Conservation (phyloP, 2,113 vertebrate genomes). For the Daboia siamensis region DNA sequence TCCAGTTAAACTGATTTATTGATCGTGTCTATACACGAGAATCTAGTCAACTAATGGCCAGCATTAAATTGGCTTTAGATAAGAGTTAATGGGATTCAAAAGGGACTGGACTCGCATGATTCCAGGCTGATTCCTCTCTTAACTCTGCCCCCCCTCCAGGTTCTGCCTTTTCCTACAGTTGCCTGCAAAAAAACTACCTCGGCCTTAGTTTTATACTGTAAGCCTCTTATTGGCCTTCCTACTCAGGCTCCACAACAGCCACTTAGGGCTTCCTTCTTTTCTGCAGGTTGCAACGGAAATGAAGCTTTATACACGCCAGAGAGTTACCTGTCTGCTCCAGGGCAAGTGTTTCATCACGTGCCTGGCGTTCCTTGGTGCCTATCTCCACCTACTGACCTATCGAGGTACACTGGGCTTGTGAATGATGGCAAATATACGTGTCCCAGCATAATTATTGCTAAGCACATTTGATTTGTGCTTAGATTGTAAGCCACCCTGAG, state of each 20-base stretch:
- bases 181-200: background rate
- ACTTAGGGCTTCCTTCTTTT: background rate
- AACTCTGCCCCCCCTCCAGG: no score
- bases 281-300: conserved; percentile 17
- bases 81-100: no score
- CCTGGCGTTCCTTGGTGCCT: conserved; percentile 28
- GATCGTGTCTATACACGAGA: no score
- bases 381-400: conserved; percentile 25
- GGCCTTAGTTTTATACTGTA: background rate
- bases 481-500: no score
- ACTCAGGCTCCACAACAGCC: background rate
- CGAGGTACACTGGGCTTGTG: background rate
- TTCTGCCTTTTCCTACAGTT: no score
- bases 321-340: background rate
- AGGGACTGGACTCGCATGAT: no score
- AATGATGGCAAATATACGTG: background rate
- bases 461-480: no score
- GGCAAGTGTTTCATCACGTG: conserved; percentile 29
- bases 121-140: no score
- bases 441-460: no score
- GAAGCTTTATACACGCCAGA: conserved; percentile 15
- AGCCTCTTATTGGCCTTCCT: background rate
- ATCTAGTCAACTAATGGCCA: no score
- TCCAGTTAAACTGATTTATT: no score
- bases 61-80: no score